phyloP scores from a whole-genome alignment of 2,113 vertebrate genomes.

The Psittacula cyanocephala region DNA sequence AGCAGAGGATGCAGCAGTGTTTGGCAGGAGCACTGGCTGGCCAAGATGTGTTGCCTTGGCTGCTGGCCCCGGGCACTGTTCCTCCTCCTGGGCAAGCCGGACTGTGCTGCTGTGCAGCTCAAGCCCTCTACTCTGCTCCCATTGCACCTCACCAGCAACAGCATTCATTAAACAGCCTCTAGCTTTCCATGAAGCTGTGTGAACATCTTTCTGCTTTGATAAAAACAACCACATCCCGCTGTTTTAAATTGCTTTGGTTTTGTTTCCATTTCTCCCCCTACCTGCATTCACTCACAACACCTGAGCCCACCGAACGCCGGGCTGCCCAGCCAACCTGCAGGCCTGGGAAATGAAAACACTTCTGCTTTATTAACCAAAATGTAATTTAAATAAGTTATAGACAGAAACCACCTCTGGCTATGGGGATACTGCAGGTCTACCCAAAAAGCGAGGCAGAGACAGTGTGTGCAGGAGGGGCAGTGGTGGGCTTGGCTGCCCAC shows the following conservation, averaged over 20 bases:
- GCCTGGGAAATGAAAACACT: background rate
- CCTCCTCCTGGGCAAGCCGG: background rate
- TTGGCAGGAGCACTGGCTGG: background rate
- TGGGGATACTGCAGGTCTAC: background rate
- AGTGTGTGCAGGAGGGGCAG: background rate
- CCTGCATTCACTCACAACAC: rapidly evolving
- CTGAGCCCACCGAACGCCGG: rapidly evolving
- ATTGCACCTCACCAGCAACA: rapidly evolving
- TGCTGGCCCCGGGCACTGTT: rapidly evolving
- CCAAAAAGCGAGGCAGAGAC: background rate
- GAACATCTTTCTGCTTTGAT: background rate
- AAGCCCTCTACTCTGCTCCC: background rate
- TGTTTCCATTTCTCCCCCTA: background rate
- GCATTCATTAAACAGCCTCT: background rate
- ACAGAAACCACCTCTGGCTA: background rate
- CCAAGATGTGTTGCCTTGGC: background rate
- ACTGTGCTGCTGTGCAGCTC: background rate
- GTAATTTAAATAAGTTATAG: background rate
- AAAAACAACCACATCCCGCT: background rate
- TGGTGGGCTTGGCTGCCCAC: background rate
- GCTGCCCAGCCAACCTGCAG: background rate
- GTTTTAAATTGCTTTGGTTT: background rate
- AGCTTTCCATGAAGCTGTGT: rapidly evolving
- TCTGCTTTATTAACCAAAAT: background rate
- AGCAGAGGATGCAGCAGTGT: background rate